These are phyloP conservation scores for Misgurnus anguillicaudatus DNA, from an alignment of 2,113 vertebrate genomes.

Conservation along the genomic window DNA sequence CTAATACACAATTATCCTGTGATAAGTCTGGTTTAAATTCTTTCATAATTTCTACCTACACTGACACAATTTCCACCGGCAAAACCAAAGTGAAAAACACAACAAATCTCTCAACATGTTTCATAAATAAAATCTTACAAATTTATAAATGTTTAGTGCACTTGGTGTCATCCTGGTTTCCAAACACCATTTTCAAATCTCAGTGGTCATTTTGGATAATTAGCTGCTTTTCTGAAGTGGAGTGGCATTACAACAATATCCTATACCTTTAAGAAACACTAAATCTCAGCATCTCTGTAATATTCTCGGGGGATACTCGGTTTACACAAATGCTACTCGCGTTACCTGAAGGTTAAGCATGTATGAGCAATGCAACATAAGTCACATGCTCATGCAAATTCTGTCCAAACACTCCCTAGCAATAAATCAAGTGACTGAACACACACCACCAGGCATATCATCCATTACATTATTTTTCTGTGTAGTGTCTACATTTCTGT, in stretches of 20 bases:
- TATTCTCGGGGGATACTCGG: background rate
- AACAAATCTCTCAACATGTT: no score
- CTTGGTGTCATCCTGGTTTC: slow-evolving; percentile 19
- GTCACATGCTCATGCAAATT: background rate
- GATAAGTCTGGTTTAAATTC: background rate
- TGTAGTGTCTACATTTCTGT: background rate
- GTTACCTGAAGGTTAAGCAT: slow-evolving; percentile 2
- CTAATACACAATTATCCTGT: background rate
- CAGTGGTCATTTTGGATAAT: background rate
- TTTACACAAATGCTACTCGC: slow-evolving; percentile 8
- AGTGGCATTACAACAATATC: background rate
- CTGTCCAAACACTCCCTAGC: background rate
- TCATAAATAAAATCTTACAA: slow-evolving; percentile 40
- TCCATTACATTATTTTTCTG: background rate
- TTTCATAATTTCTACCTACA: slow-evolving; percentile 11
- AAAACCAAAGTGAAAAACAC: slow-evolving; percentile 13
- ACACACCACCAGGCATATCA: background rate
- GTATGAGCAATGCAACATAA: background rate
- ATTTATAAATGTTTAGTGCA: slow-evolving; percentile 43
- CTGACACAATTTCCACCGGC: background rate
- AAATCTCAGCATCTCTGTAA: slow-evolving; percentile 4
- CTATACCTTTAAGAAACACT: slow-evolving; percentile 23
- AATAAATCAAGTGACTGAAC: background rate
- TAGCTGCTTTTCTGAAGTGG: slow-evolving; percentile 37
- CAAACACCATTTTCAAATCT: background rate